Conservation (phyloP, 1,140 invertebrate species). For the Drosophila takahashii region DNA sequence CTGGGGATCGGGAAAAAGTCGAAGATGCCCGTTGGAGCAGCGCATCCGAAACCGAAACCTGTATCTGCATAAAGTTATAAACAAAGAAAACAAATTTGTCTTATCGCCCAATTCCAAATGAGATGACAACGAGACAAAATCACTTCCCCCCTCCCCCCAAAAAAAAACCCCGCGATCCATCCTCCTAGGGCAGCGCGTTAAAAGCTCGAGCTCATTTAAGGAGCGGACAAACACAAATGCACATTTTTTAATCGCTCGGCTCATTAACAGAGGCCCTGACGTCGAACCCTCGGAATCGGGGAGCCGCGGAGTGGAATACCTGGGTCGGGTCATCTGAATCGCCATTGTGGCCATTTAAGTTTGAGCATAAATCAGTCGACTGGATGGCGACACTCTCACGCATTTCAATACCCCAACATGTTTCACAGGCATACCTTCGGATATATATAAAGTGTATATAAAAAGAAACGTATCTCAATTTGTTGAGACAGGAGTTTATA, state of each 20-base stretch:
- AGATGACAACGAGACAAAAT: slow-evolving; percentile 83
- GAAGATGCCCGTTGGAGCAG: slow-evolving; percentile 23
- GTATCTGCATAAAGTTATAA: slow-evolving; percentile 82
- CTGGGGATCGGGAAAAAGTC: neutral
- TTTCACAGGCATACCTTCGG: slow-evolving; percentile 21
- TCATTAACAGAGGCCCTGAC: slow-evolving; percentile 66
- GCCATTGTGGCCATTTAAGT: slow-evolving; percentile 59
- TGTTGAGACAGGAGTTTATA: slow-evolving; percentile 6
- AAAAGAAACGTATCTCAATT: slow-evolving; percentile 12
- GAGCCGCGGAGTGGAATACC: neutral
- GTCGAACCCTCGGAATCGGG: neutral
- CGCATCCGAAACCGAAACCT: slow-evolving; percentile 50
- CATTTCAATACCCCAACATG: slow-evolving; percentile 28
- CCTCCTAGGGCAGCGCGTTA: slow-evolving; percentile 60
- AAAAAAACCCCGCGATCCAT: neutral
- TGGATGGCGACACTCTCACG: slow-evolving; percentile 34
- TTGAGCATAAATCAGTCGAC: slow-evolving; percentile 56
- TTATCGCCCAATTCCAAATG: slow-evolving; percentile 83
- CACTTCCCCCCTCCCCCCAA: slow-evolving; percentile 42
- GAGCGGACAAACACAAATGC: slow-evolving; percentile 84
- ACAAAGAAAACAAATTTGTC: slow-evolving; percentile 84
- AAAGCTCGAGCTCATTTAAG: slow-evolving; percentile 82
- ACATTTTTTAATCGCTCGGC: slow-evolving; percentile 82
- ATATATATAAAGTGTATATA: neutral
- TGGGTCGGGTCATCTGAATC: slow-evolving; percentile 51